phyloP scores from a whole-genome alignment of 1,140 invertebrate species.

The Drosophila sturtevanti region DNA sequence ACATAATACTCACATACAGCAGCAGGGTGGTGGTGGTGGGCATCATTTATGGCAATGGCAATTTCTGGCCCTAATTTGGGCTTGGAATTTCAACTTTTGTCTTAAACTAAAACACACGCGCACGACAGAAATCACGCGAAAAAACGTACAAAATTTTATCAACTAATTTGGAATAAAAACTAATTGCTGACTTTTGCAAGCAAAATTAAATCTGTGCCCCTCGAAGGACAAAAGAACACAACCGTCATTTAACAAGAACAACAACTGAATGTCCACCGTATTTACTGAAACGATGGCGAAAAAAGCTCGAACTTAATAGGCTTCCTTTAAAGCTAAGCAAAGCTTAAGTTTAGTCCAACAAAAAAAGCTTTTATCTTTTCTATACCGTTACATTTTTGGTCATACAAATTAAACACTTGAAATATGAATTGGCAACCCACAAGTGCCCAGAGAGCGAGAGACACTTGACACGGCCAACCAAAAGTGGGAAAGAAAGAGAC shows the following conservation, averaged over 20 bases:
- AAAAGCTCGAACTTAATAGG: conserved; percentile 13
- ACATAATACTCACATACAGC: conserved; percentile 12
- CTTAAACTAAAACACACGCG: not conserved
- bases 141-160: not conserved
- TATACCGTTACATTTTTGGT: conserved; percentile 34
- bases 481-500: conserved; percentile 4
- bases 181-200: not conserved
- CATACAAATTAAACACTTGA: conserved; percentile 50
- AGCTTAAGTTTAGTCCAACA: conserved; percentile 3
- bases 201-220: conserved; percentile 2
- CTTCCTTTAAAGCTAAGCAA: conserved; percentile 5
- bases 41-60: not conserved
- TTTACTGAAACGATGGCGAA: not conserved
- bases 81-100: not conserved
- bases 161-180: not conserved
- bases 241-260: conserved; percentile 12
- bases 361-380: not conserved
- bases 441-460: conserved; percentile 25
- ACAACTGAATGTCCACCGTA: conserved; percentile 10
- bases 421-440: conserved; percentile 21
- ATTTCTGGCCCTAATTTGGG: not conserved
- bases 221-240: conserved; percentile 3
- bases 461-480: conserved; percentile 1
- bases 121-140: not conserved
- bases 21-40: not conserved